These are phyloP conservation scores for Drosophila barbarae DNA, from an alignment of 2,888 invertebrate species.

Conservation along the genomic window DNA sequence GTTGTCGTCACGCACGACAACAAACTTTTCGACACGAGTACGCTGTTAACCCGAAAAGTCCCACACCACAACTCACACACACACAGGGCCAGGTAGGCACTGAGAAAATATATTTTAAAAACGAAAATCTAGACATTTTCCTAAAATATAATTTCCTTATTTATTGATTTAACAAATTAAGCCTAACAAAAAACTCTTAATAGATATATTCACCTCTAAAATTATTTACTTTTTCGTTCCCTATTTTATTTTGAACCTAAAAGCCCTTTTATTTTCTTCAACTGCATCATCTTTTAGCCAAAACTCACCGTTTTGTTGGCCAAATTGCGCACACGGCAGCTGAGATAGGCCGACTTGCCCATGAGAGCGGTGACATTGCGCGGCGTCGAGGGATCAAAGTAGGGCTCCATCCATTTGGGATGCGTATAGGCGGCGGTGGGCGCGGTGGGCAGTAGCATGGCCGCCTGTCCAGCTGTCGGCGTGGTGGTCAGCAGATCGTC, in stretches of 20 bases:
- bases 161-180: neutral
- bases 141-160: neutral
- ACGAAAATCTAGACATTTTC: no score
- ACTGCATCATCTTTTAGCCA: constrained; percentile 19
- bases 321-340: constrained; percentile 79
- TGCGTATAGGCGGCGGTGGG: constrained; percentile 75
- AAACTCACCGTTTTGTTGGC: constrained; percentile 80
- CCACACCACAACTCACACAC: neutral
- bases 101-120: neutral
- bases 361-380: constrained; percentile 89
- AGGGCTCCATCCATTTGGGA: constrained; percentile 82
- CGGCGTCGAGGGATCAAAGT: constrained; percentile 87
- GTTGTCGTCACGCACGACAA: constrained; percentile 45
- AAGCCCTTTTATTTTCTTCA: neutral
- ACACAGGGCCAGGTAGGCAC: neutral
- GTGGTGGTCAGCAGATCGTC: constrained; percentile 70
- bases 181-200: no score
- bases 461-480: constrained; percentile 30
- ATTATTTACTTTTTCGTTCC: neutral
- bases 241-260: neutral
- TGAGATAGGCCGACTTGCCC: constrained; percentile 83
- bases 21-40: constrained; percentile 41
- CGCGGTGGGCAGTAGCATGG: constrained; percentile 56
- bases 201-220: no score
- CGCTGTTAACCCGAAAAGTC: constrained; percentile 37